phyloP scores from a whole-genome alignment of 37 sponge, comb jelly and placozoan species.

The Dysidea cf. avara region DNA sequence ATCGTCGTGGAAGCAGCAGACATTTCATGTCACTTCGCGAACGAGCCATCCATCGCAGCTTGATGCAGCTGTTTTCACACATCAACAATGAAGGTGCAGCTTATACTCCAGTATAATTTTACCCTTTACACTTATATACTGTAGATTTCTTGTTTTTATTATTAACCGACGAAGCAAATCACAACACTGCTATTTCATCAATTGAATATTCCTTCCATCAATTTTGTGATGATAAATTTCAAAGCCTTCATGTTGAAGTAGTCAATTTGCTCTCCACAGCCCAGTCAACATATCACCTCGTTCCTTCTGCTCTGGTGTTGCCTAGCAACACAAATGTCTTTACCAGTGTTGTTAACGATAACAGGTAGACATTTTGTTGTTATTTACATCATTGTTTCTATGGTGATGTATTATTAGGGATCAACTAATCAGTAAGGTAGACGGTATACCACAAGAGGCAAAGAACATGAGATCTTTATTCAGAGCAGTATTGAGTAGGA shows the following conservation, averaged over 20 bases:
- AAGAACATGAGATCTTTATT: no score
- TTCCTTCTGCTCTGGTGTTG: no score
- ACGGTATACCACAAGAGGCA: no score
- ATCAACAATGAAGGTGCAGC: conserved; percentile 3
- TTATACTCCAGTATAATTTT: not conserved
- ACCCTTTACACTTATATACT: not conserved
- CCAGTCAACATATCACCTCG: no score
- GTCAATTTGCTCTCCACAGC: conserved; percentile 34
- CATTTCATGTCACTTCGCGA: conserved; percentile 63
- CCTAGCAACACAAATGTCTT: no score
- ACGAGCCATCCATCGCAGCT: conserved; percentile 45
- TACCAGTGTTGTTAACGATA: no score
- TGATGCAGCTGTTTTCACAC: conserved; percentile 31
- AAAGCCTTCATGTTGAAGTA: conserved; percentile 18
- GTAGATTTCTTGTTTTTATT: conserved; percentile 46
- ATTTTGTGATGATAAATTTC: conserved; percentile 1
- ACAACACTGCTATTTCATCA: conserved; percentile 19
- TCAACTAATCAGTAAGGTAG: no score
- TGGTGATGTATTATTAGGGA: no score
- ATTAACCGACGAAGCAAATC: conserved; percentile 36
- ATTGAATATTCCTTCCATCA: conserved; percentile 58
- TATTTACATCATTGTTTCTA: no score
- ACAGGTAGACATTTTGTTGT: no score
- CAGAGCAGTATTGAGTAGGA: no score
- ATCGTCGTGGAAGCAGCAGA: conserved; percentile 49